A percentile compares a stretch with the other conserved stretches of the same genome.
Conservation (phyloP, 30 jellyfish, hydroid and myxozoan genomes). For the Chrysaora quinquecirrha region DNA sequence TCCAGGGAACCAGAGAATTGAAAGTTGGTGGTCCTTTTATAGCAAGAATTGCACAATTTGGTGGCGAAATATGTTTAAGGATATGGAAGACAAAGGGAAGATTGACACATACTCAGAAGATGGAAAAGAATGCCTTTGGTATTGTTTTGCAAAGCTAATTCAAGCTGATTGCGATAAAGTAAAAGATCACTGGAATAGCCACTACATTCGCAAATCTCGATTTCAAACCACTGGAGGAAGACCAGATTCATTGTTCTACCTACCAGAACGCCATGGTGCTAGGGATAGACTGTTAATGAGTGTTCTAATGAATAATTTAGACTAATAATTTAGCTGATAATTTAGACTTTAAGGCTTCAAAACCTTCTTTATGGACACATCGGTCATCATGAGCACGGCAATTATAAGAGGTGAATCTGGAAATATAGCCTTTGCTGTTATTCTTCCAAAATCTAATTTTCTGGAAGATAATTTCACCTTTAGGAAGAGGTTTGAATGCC, state of each 20-base stretch:
- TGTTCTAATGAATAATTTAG: too few species aligned
- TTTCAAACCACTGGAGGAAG: neutral
- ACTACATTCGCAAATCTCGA: neutral
- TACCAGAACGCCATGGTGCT: constrained; percentile 4
- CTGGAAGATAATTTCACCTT: too few species aligned
- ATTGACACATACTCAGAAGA: constrained; percentile 2
- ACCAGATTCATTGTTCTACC: constrained; percentile 7
- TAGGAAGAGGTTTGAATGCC: too few species aligned
- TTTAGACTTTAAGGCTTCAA: too few species aligned
- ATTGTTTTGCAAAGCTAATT: too few species aligned
- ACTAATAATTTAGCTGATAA: too few species aligned
- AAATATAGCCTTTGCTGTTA: too few species aligned
- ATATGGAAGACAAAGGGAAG: constrained; percentile 29
- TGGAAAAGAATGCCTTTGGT: constrained; percentile 40
- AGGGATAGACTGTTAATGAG: too few species aligned
- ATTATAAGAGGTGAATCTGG: too few species aligned
- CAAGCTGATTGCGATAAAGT: neutral
- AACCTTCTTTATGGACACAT: too few species aligned
- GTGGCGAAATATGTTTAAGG: constrained; percentile 66
- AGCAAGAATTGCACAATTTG: constrained; percentile 35
- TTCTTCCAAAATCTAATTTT: too few species aligned
- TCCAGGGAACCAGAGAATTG: constrained; percentile 72
- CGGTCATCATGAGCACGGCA: too few species aligned
- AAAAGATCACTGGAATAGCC: neutral
- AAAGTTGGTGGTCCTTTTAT: constrained; percentile 69